phyloP scores from a whole-genome alignment of 2,113 vertebrate species.

The Platanista minor region DNA sequence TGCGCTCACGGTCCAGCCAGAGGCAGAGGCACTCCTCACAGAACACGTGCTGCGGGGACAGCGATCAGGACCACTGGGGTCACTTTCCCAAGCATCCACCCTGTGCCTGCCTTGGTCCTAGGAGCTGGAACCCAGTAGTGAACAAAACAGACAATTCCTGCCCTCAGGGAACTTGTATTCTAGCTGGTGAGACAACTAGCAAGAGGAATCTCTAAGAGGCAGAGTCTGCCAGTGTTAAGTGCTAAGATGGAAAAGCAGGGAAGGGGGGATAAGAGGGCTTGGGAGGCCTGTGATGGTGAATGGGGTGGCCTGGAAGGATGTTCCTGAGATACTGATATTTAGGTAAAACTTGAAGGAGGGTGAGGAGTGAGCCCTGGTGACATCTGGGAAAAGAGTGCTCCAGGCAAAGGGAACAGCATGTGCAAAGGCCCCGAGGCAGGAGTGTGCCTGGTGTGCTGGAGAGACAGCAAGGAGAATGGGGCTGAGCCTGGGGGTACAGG shows the following conservation, averaged over 20 bases:
- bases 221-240: background rate
- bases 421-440: background rate
- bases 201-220: no score
- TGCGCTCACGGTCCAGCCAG: constrained; percentile 96
- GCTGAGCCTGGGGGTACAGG: background rate
- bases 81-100: accelerated
- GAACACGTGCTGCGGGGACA: constrained; percentile 91
- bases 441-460: background rate
- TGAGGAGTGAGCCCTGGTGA: background rate
- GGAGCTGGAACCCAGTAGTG: background rate
- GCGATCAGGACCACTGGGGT: accelerated
- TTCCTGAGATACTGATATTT: background rate
- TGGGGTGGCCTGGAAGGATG: no score
- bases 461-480: background rate
- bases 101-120: accelerated
- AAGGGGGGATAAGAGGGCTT: accelerated
- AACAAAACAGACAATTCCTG: background rate
- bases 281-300: background rate
- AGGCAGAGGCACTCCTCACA: constrained; percentile 97
- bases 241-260: background rate
- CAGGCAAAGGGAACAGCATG: background rate
- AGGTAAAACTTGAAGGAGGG: background rate
- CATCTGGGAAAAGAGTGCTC: background rate
- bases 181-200: background rate
- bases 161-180: background rate